Percentiles rank a stretch among this genome's conserved stretches.
These are phyloP conservation scores for Cichladusa arquata DNA, from an alignment of 2,113 vertebrate genomes.

Conservation along the genomic window DNA sequence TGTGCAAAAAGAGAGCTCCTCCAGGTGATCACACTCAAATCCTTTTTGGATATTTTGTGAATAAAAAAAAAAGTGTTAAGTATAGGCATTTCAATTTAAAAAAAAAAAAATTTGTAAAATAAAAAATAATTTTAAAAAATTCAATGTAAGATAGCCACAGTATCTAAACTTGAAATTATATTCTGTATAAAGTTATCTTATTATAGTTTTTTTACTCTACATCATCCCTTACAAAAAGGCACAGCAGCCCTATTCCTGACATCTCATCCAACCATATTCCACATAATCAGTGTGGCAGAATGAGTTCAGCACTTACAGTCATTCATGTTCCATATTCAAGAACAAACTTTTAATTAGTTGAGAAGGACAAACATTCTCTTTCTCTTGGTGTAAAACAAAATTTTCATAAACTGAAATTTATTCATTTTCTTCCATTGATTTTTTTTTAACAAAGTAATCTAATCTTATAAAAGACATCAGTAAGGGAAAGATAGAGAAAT, in stretches of 20 bases:
- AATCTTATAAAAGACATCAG: neutral
- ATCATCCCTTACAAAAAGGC: neutral
- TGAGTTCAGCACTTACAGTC: neutral
- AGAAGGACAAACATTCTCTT: neutral
- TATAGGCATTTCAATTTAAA: neutral
- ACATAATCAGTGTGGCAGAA: conserved; percentile 30
- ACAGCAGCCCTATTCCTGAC: neutral
- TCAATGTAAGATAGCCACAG: neutral
- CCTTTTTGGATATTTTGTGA: neutral
- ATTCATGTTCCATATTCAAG: neutral
- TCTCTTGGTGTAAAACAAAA: neutral
- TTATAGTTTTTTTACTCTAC: neutral
- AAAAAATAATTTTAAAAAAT: neutral
- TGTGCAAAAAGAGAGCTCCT: neutral
- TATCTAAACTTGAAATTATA: neutral
- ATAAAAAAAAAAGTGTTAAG: neutral
- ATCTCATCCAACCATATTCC: neutral
- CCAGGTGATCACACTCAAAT: neutral
- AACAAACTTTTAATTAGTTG: neutral
- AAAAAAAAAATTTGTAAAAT: neutral
- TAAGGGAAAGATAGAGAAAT: neutral
- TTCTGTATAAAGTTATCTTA: neutral
- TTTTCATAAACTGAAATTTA: neutral
- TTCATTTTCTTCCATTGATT: neutral
- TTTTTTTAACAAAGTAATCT: neutral